Conservation (phyloP, 2,113 vertebrate species). For the Gymnobelideus leadbeateri region DNA sequence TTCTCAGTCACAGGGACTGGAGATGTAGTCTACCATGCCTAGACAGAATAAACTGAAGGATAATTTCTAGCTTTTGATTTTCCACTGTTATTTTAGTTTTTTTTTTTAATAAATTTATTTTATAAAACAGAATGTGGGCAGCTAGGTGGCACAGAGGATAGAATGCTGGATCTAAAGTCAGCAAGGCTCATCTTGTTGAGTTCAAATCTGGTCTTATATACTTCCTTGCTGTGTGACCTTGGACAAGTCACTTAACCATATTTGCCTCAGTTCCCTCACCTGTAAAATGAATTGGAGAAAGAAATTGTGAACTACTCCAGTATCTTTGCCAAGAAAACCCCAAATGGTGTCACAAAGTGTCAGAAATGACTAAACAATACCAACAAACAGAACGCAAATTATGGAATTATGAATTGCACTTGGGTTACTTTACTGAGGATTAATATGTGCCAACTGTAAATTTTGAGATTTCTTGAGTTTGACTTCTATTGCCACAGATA, state of each 20-base stretch:
- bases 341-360: no score
- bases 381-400: neutral
- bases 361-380: no score
- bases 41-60: neutral
- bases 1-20: neutral
- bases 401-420: slow-evolving; percentile 20
- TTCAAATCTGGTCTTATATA: no score
- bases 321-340: no score
- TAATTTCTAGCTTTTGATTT: slow-evolving; percentile 48
- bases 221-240: no score
- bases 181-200: neutral
- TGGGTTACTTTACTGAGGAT: neutral
- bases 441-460: neutral
- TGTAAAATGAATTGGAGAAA: no score
- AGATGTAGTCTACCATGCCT: neutral
- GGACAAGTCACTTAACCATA: no score
- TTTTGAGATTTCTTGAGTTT: neutral
- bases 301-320: no score
- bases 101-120: neutral
- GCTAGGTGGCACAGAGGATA: neutral
- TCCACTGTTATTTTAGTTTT: slow-evolving; percentile 1
- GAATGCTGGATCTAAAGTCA: neutral
- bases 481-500: neutral
- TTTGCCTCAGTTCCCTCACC: no score
- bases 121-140: neutral